Base-by-base conservation (phyloP, 2,797 vertebrate genomes). In the Macropus fuliginosus region DNA sequence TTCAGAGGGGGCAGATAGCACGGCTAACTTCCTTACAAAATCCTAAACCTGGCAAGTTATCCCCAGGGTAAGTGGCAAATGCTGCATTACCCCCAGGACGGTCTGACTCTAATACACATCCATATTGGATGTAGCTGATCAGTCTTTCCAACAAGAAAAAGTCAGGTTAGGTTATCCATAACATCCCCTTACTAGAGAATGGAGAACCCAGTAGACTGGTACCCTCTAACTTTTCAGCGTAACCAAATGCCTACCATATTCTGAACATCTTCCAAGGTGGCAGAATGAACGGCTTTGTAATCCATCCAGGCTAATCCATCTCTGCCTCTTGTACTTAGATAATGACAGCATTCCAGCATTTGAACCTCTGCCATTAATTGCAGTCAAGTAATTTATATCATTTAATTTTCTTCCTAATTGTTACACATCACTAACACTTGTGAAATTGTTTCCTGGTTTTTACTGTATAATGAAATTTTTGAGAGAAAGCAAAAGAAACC, bases 381-480 rank as follows among this genome's bases (percentile, higher is more conserved):
- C 27, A 96, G 50, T 91, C 91, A 55, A 24, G 40, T 94, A 52
- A 93, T 92, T 97, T 50, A 56, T 87, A 3, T 31, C 93, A 12
- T 94, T 94, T 92, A 55, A 5, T 91, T 95, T 93, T 24, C 91
- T 90, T 97, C 46, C 90, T 95, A 89, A 91, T 93, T 93, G 92
- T 96, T 96, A 21, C 40, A 94, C 28, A 2, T 93, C 93, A 56
- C 3, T 59, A 94, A 91, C 59, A 13, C 46, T 91, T 57, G 0
- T 91, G 31, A 52, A 28, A 74, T 94, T 92, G n/a, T 96, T 96
- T 94, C 5, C 91, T 91, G 0, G 62, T 91, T 95, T 96, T 66
- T 40, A 57, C 12, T 91, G 10, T 52, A 96, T 54, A 93, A 74
- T 0, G 95, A 91, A 92, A 90, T 6, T 92, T 56, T 89, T 55